These are phyloP conservation scores for Gnathonemus echidnorhynchus DNA, from an alignment of 2,113 vertebrate genomes.

Conservation along the genomic window DNA sequence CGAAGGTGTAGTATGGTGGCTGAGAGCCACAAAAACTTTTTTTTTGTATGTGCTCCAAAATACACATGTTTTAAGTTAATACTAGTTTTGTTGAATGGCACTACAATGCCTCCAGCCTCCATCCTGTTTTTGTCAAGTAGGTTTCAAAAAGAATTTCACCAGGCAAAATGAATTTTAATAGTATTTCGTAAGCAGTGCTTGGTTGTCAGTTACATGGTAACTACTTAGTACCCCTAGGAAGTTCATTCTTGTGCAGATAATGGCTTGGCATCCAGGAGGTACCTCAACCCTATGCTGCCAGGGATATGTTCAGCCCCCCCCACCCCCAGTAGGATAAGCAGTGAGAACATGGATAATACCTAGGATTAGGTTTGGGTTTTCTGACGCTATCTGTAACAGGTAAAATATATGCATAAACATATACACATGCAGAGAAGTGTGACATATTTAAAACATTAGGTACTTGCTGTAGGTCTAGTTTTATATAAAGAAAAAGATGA, in stretches of 20 bases:
- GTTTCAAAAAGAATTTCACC: neutral
- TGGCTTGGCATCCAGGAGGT: neutral
- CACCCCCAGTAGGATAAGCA: neutral
- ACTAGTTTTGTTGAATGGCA: neutral
- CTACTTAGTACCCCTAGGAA: neutral
- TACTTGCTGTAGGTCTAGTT: neutral
- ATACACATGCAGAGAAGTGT: neutral
- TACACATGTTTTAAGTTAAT: neutral
- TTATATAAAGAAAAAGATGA: neutral
- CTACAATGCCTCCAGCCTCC: neutral
- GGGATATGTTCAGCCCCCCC: neutral
- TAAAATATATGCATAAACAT: neutral
- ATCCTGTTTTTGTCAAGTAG: neutral
- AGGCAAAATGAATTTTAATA: neutral
- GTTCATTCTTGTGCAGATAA: neutral
- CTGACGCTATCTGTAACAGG: no score
- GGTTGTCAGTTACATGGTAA: neutral
- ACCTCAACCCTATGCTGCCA: neutral
- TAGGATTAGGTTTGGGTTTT: neutral
- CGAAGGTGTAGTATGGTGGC: neutral
- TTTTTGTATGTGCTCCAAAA: neutral
- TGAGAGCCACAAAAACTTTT: neutral
- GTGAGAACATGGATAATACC: neutral
- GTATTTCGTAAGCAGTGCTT: neutral
- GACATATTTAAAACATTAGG: neutral